Evolutionary conservation across 2,888 invertebrate species (phyloP), one percentile per base, ranked within the genome.

Genomic region (Leistus spinibarbis): DNA sequence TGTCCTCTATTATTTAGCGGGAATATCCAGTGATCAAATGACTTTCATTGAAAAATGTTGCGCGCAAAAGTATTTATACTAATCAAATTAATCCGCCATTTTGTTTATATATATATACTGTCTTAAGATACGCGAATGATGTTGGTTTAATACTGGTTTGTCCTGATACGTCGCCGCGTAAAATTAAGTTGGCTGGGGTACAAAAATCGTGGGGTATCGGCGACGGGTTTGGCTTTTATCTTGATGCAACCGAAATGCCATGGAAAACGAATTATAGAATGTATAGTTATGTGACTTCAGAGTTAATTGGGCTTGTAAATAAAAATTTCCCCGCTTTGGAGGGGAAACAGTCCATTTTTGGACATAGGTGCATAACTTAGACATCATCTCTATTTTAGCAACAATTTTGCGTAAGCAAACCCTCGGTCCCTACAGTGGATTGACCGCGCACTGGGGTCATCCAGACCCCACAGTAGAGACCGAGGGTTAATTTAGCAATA

Each of bases 11-110:
- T 98, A 93, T 89, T 87, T 98, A 0, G 97, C 97, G 54, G 97
- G 98, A 0, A 87, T 99, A 27, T 95, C 95, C 0, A 99, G 99
- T 84, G 96, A 91, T 10, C 98, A 99, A 85, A 93, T 95, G 82
- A 99, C 99, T 87, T 98, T 99, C 82, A 93, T 98, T 78, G 92
- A 94, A 68, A 99, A 99, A 86, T 91, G 97, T 63, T 98, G 98
- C n/a, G 94, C 95, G 77, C 99, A 99, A 87, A 90, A 90, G 86
- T 89, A 83, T 78, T 13, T 40, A 9, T 23, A 27, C n/a, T 53
- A 53, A 4, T 9, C 1, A 53, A 53, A 20, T 9, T 72, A 23
- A 65, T n/a, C 54, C n/a, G n/a, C n/a, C n/a, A n/a, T n/a, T n/a
- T n/a, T n/a, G n/a, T n/a, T n/a, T n/a, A n/a, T n/a, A n/a, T n/a